These are phyloP conservation scores for Hyposoter dolosus DNA, from an alignment of 2,888 invertebrate genomes.

Conservation along the genomic window DNA sequence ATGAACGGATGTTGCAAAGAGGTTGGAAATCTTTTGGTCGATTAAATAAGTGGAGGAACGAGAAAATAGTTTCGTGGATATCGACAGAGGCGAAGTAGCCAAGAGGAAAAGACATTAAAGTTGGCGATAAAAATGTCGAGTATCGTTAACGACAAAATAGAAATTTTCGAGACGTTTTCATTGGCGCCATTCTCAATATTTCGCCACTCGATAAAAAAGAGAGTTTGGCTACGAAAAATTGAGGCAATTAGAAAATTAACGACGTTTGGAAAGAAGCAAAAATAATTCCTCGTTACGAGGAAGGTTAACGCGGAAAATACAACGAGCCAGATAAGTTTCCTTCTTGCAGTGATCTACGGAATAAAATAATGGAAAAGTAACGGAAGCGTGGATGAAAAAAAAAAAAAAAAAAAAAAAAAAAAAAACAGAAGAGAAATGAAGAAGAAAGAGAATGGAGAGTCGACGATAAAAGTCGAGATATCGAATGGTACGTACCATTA, in stretches of 20 bases:
- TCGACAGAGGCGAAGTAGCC: background rate
- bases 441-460: conserved; percentile 23
- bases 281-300: background rate
- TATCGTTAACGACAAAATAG: background rate
- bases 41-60: conserved; percentile 17
- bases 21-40: conserved; percentile 7
- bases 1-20: conserved; percentile 31
- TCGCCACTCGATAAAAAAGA: background rate
- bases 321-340: background rate
- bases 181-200: background rate
- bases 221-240: background rate
- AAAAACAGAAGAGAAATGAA: background rate
- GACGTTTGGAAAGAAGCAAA: background rate
- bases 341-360: background rate
- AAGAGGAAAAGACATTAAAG: background rate
- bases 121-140: conserved; percentile 15
- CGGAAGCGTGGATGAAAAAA: background rate
- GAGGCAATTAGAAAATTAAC: background rate
- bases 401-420: background rate
- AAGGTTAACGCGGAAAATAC: background rate
- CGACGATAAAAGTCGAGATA: conserved; percentile 59
- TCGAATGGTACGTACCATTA: conserved; percentile 58
- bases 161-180: background rate
- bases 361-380: conserved; percentile 24
- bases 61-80: conserved; percentile 1